Evolutionary conservation across 53 echinoderm and acorn worm species (phyloP), one percentile per base, ranked within the genome.

Genomic region (Echinometra lucunter): DNA sequence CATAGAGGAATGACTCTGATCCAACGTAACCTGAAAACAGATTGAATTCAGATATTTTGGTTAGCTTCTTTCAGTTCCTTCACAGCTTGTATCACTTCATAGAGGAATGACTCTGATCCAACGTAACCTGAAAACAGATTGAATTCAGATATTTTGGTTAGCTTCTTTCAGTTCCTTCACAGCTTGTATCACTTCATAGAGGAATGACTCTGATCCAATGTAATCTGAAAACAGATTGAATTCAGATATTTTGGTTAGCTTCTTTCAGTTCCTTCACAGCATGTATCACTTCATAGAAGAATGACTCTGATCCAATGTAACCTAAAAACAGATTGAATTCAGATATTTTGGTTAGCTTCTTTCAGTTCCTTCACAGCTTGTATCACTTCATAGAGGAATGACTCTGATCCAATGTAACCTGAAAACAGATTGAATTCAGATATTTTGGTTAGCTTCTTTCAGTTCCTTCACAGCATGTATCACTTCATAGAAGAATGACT

Each of bases 11-110:
- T 17, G 99, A 99, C 82, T 97, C 96, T 4, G 99, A 99, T 57
- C 99, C 99, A 1, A 96, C 96, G 88, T 98, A 99, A 88, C 99
- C n/a, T n/a, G n/a, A n/a, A n/a, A n/a, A n/a, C n/a, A n/a, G n/a
- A n/a, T n/a, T n/a, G n/a, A n/a, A n/a, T n/a, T n/a, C n/a, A n/a
- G n/a, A 97, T 96, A 75, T 93, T 53, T 5, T 96, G 96, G 88
- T 99, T 98, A 45, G 92, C 95, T 53, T 95, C 95, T 21, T 95
- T 96, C 78, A 98, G 89, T 40, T 96, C 96, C 92, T 98, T 96
- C 53, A 97, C 97, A 0, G 97, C 96, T 80, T 95, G 85, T 78
- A 96, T 93, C 40, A 98, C 98, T 92, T 99, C 99, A 58, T 92
- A 88, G 5, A 99, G 98, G 94, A 99, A 99, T 17, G 99, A 99